Evolutionary conservation across 2,797 vertebrate genomes (phyloP), one percentile per base, ranked within the genome.

Genomic region (Adelosebastes latens): DNA sequence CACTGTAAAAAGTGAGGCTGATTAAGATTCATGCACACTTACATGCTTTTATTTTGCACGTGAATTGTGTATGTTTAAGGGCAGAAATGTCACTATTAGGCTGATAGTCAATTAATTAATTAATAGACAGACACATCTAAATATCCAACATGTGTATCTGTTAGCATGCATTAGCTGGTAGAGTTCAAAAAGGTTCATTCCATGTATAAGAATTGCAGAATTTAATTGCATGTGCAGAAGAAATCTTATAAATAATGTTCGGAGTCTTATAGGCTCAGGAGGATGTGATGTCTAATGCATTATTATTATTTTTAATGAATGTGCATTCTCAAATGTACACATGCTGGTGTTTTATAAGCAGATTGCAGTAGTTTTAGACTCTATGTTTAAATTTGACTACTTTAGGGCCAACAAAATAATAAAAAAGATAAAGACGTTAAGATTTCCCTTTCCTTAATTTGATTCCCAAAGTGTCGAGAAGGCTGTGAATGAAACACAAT

Each of bases 221-320:
- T 46, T 46, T 0, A 46, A 46, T 46, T 60, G 29, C 20, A 20
- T 18, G 27, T 16, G 18, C 20, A n/a, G 20, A 59, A 9, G 0
- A 31, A 0, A 31, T 20, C 8, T 52, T 52, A n/a, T 52, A 9
- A 52, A n/a, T 52, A 46, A 46, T 0, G 0, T 46, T 46, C 0
- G 6, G 3, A 46, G 6, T 46, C 16, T 18, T 46, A 8, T 46
- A 8, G 6, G 16, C 42, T 46, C 42, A 46, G 42, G 42, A 46
- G 14, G 0, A 46, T 46, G 14, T 18, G 14, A 46, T 1, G 18
- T 52, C 20, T 46, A 62, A 31, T 31, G 27, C 2, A 3, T 32
- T 46, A 46, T 52, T n/a, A n/a, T 22, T 69, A 42, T 16, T 61
- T 29, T 4, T 5, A 1, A 64, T 55, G 2, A 6, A 22, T 2